Conservation (phyloP, 2,797 vertebrate genomes). For the Rhinogobio ventralis region DNA sequence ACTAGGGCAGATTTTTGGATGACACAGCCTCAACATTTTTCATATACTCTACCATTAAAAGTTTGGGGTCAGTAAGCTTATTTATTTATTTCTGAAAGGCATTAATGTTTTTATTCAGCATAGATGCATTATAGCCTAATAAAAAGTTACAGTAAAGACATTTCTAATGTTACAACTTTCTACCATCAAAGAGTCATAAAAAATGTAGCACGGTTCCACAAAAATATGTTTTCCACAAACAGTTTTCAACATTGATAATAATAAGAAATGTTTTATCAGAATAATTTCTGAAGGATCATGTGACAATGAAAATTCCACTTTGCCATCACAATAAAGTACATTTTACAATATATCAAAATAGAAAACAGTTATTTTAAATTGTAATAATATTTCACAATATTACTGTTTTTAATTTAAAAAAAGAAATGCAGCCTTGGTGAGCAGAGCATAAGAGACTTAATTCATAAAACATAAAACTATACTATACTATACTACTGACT, state of each 20-base stretch:
- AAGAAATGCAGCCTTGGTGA: neutral
- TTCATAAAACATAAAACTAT: too few species aligned
- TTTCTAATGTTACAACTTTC: neutral
- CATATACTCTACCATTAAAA: neutral
- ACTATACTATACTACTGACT: too few species aligned
- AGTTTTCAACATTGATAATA: neutral
- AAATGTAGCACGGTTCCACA: neutral
- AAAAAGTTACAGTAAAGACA: neutral
- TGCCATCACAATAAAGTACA: neutral
- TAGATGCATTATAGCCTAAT: too few species aligned
- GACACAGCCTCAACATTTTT: rapidly evolving
- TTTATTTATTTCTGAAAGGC: neutral
- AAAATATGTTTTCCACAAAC: neutral
- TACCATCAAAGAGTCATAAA: neutral
- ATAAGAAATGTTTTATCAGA: neutral
- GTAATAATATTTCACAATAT: neutral
- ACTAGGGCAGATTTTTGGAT: neutral
- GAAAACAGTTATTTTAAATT: neutral
- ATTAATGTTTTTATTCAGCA: neutral
- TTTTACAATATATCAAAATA: neutral
- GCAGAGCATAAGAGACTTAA: too few species aligned
- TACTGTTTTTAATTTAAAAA: neutral
- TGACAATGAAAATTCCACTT: neutral
- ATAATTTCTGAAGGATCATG: neutral
- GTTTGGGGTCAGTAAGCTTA: neutral